A percentile compares a stretch with the other conserved stretches of the same genome.
These are phyloP conservation scores for Spondyliosoma cantharus DNA, from an alignment of 2,797 vertebrate species.

Conservation along the genomic window DNA sequence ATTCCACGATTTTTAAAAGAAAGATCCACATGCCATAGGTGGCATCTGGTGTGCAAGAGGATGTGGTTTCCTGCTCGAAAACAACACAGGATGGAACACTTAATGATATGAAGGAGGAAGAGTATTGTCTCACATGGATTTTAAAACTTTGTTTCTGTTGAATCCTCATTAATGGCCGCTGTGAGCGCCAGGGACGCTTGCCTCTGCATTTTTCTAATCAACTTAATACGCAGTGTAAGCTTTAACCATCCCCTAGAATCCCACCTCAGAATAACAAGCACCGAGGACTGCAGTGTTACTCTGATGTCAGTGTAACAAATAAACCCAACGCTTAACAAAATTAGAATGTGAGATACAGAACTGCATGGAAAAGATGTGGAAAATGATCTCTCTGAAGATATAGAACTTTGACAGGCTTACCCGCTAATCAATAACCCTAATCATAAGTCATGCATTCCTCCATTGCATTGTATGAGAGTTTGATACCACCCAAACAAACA, in stretches of 20 bases:
- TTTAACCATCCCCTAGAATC: background rate
- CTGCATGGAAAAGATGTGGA: background rate
- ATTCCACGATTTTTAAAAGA: background rate
- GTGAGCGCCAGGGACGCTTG: background rate
- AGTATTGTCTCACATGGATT: no score
- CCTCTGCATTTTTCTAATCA: background rate
- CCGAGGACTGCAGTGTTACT: no score
- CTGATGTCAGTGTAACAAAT: no score
- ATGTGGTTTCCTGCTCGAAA: no score
- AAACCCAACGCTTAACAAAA: background rate
- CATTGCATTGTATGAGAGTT: background rate
- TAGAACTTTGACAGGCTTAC: background rate
- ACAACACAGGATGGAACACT: background rate
- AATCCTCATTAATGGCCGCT: background rate
- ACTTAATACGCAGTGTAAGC: background rate
- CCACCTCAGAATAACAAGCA: no score
- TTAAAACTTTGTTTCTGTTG: no score
- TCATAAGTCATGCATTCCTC: background rate
- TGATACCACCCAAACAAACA: background rate
- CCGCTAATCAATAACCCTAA: background rate
- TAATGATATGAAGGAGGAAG: background rate
- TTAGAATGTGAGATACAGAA: background rate
- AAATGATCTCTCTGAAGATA: background rate
- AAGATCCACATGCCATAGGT: background rate
- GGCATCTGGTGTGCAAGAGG: background rate